Conservation (phyloP, 2,888 invertebrate species). For the Aproaerema taeniolella region DNA sequence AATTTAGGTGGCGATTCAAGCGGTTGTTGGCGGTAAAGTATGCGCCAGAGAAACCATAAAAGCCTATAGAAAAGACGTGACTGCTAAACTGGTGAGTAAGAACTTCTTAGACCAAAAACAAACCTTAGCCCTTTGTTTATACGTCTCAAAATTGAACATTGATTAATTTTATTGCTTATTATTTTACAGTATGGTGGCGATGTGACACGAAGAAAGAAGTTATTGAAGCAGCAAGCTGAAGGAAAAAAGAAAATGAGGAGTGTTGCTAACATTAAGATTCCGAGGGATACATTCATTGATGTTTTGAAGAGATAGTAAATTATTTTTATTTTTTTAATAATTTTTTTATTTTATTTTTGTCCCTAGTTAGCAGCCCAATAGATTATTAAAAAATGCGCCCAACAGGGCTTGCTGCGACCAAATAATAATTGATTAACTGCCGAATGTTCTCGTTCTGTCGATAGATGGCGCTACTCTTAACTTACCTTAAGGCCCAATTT, state of each 20-base stretch:
- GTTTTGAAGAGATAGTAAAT: constrained; percentile 83
- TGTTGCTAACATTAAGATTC: constrained; percentile 93
- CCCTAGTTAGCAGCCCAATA: no score
- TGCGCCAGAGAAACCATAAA: constrained; percentile 91
- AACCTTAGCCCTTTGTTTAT: no score
- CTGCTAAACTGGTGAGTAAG: constrained; percentile 90
- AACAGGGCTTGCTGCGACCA: no score
- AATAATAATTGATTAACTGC: no score
- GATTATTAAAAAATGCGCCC: no score
- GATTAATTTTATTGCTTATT: not conserved
- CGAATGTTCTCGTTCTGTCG: no score
- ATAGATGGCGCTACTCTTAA: no score
- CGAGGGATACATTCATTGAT: constrained; percentile 95
- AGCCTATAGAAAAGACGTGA: constrained; percentile 94
- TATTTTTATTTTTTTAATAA: not conserved
- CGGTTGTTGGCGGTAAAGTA: constrained; percentile 85
- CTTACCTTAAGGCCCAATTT: no score
- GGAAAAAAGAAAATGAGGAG: constrained; percentile 96
- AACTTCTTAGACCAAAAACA: no score
- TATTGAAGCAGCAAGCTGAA: constrained; percentile 92
- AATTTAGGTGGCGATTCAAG: constrained; percentile 88
- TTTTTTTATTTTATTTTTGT: not conserved
- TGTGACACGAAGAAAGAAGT: constrained; percentile 91
- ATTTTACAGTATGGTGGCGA: constrained; percentile 91
- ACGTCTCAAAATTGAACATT: no score